These are phyloP conservation scores for Urocynchramus pylzowi DNA, from an alignment of 2,113 vertebrate species.

Conservation along the genomic window DNA sequence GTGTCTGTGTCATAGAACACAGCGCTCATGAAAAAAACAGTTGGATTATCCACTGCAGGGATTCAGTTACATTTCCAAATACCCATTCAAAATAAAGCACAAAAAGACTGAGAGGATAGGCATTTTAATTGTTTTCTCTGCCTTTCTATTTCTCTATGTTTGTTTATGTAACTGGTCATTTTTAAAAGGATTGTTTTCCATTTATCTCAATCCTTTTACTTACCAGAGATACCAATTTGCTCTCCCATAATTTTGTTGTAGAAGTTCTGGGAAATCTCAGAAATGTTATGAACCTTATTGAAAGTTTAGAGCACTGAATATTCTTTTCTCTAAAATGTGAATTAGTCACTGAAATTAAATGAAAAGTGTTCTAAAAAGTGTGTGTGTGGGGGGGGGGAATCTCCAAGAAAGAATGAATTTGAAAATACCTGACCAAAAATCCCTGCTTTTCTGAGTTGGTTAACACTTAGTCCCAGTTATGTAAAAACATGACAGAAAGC, in stretches of 20 bases:
- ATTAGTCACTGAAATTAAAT: slow-evolving; percentile 8
- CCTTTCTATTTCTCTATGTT: neutral
- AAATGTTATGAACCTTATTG: neutral
- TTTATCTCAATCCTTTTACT: neutral
- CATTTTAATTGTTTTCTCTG: neutral
- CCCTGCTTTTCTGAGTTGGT: neutral
- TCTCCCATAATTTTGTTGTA: neutral
- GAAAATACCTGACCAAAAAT: neutral
- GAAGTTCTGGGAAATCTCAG: neutral
- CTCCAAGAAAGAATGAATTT: neutral
- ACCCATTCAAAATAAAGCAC: neutral
- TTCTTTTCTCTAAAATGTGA: neutral
- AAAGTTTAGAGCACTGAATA: neutral
- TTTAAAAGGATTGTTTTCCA: neutral
- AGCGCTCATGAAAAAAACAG: neutral
- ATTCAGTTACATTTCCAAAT: slow-evolving; percentile 10
- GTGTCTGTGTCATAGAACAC: neutral
- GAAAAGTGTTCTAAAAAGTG: neutral
- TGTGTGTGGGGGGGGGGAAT: neutral
- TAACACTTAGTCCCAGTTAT: neutral
- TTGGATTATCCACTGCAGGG: neutral
- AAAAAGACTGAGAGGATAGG: neutral
- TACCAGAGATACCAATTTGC: neutral
- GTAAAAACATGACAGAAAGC: neutral
- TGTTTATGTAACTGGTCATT: neutral